phyloP scores from a whole-genome alignment of 2,888 invertebrate species.

The Escarpia spicata region DNA sequence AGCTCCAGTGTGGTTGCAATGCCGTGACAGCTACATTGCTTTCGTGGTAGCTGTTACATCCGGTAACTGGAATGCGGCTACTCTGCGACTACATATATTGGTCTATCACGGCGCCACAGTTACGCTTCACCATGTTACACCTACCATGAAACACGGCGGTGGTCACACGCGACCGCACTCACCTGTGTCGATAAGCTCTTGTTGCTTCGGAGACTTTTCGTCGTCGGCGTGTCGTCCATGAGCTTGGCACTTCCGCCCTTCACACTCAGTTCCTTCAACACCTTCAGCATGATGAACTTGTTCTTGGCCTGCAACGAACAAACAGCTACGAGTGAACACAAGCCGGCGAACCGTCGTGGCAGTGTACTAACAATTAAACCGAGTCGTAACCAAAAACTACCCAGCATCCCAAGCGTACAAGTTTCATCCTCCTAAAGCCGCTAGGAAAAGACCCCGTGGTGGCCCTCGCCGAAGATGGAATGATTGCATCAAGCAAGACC shows the following conservation, averaged over 20 bases:
- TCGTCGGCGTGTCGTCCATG: slow-evolving; percentile 37
- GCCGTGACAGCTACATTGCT: too few species aligned
- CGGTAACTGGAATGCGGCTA: too few species aligned
- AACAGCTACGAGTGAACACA: neutral
- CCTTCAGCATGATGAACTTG: slow-evolving; percentile 63
- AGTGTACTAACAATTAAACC: neutral
- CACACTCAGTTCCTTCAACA: slow-evolving; percentile 59
- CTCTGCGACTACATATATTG: too few species aligned
- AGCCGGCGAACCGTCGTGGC: neutral
- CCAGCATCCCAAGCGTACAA: too few species aligned
- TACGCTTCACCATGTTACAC: neutral
- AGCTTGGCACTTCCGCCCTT: slow-evolving; percentile 47
- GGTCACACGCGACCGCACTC: neutral
- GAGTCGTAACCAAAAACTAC: neutral
- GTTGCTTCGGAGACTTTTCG: slow-evolving; percentile 26
- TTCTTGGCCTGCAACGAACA: slow-evolving; percentile 58
- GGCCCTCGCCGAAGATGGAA: too few species aligned
- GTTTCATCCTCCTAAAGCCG: too few species aligned
- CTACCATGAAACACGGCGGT: neutral
- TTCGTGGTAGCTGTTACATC: too few species aligned
- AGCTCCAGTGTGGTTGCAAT: too few species aligned
- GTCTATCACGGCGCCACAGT: too few species aligned
- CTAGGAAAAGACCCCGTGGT: too few species aligned
- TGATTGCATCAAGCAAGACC: too few species aligned
- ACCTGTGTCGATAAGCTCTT: slow-evolving; percentile 39